Evolutionary conservation across 2,888 invertebrate genomes (phyloP).

Genomic region (Meandrusa payeni): DNA sequence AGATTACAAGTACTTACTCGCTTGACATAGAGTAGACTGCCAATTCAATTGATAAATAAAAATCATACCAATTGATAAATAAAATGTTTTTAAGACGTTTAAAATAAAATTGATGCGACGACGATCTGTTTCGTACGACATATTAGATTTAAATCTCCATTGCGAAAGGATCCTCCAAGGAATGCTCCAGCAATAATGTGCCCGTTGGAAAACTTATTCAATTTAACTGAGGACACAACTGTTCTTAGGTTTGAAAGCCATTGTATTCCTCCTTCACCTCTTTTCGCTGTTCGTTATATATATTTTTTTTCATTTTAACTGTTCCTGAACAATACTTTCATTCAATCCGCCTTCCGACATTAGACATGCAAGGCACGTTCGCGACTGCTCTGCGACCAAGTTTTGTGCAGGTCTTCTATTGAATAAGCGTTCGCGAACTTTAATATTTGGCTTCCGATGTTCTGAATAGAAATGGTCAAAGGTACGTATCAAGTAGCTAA

Average conservation of each 20-base stretch:
- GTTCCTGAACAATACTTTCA: conserved; percentile 68
- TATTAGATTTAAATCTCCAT: conserved; percentile 37
- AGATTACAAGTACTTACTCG: too few relatives aligned
- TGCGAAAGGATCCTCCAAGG: conserved; percentile 40
- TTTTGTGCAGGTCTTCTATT: conserved; percentile 36
- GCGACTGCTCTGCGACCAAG: conserved; percentile 52
- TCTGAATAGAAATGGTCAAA: background rate
- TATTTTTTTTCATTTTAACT: conserved; percentile 58
- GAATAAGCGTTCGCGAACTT: conserved; percentile 37
- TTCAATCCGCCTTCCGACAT: conserved; percentile 63
- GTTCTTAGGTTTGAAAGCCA: conserved; percentile 64
- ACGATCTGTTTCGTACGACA: conserved; percentile 8
- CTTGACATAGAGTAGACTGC: too few relatives aligned
- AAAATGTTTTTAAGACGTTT: too few relatives aligned
- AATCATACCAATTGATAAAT: too few relatives aligned
- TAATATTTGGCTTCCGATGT: conserved; percentile 16
- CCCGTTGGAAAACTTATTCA: conserved; percentile 67
- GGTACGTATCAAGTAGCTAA: too few relatives aligned
- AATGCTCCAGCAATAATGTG: conserved; percentile 59
- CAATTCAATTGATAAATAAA: too few relatives aligned
- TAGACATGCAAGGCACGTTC: conserved; percentile 69
- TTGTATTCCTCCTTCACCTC: conserved; percentile 55
- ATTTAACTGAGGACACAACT: conserved; percentile 71
- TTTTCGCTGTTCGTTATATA: conserved; percentile 48
- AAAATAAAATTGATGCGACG: conserved; percentile 2